Evolutionary conservation across 2,888 invertebrate species (phyloP).

Genomic region (Platynereis dumerilii): DNA sequence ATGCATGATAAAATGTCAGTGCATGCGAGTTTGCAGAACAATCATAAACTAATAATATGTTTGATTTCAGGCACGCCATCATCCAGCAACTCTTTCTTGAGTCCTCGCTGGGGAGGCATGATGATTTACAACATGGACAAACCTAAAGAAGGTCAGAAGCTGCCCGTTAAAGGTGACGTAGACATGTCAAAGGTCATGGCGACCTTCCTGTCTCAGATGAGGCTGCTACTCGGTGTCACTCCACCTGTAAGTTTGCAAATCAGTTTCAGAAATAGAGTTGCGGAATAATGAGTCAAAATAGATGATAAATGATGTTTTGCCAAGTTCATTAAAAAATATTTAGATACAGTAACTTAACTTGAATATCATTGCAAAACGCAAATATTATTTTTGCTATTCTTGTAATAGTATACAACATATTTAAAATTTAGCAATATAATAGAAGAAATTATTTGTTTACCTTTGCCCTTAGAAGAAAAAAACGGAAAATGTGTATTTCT

Average conservation of each 20-base stretch:
- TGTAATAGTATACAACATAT: no score
- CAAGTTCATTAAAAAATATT: background rate
- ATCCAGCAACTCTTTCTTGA: conserved; percentile 63
- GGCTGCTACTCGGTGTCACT: conserved; percentile 73
- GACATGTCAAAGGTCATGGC: conserved; percentile 75
- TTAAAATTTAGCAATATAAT: no score
- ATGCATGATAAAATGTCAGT: no score
- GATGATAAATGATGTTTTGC: background rate
- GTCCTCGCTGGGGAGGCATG: conserved; percentile 85
- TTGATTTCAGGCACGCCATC: conserved; percentile 46
- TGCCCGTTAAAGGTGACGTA: conserved; percentile 54
- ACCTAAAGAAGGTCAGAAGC: conserved; percentile 33
- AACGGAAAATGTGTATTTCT: background rate
- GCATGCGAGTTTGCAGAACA: no score
- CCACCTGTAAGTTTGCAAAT: conserved; percentile 3
- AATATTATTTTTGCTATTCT: no score
- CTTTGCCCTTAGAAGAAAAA: no score
- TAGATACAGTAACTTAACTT: background rate
- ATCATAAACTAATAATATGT: no score
- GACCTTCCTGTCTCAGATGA: conserved; percentile 78
- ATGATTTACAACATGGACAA: conserved; percentile 68
- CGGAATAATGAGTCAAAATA: background rate
- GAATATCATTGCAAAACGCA: no score
- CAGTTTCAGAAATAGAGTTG: background rate
- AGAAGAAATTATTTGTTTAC: no score